phyloP scores from a whole-genome alignment of 2,888 invertebrate genomes.

The Caenorhabditis sp. region DNA sequence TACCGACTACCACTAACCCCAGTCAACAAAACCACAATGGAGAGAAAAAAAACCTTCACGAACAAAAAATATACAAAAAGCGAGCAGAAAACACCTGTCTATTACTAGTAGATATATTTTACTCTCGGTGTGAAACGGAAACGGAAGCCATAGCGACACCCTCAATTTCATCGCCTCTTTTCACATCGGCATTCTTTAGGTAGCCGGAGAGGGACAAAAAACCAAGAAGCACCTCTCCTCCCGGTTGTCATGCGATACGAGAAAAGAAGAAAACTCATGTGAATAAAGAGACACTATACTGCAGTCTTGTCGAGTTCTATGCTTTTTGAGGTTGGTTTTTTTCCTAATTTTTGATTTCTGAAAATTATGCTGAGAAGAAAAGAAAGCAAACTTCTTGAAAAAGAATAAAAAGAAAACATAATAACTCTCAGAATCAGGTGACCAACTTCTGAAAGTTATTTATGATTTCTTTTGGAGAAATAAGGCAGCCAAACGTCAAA shows the following conservation, averaged over 20 bases:
- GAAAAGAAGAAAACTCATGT: slow-evolving; percentile 25
- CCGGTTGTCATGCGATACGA: slow-evolving; percentile 43
- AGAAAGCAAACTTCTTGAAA: neutral
- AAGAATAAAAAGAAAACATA: too few relatives aligned
- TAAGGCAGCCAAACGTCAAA: neutral
- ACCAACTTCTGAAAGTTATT: neutral
- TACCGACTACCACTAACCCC: neutral
- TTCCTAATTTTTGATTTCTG: neutral
- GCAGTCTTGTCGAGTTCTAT: neutral
- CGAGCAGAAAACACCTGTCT: slow-evolving; percentile 45
- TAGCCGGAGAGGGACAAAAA: slow-evolving; percentile 15
- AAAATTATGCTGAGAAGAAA: neutral
- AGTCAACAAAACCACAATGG: slow-evolving; percentile 12
- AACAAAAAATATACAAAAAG: slow-evolving; percentile 6
- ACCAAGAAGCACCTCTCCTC: slow-evolving; percentile 25
- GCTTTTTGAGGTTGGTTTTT: slow-evolving; percentile 8
- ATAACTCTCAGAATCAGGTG: neutral
- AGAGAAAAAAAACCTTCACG: neutral
- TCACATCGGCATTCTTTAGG: slow-evolving; percentile 19
- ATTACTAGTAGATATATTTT: slow-evolving; percentile 12
- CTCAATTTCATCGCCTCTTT: slow-evolving; percentile 9
- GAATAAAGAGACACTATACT: neutral
- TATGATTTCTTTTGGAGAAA: neutral
- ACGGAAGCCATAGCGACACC: slow-evolving; percentile 11
- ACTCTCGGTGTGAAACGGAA: slow-evolving; percentile 18